These are phyloP conservation scores for Monoplex corrugatus DNA, from an alignment of 2,888 invertebrate genomes.

Conservation along the genomic window DNA sequence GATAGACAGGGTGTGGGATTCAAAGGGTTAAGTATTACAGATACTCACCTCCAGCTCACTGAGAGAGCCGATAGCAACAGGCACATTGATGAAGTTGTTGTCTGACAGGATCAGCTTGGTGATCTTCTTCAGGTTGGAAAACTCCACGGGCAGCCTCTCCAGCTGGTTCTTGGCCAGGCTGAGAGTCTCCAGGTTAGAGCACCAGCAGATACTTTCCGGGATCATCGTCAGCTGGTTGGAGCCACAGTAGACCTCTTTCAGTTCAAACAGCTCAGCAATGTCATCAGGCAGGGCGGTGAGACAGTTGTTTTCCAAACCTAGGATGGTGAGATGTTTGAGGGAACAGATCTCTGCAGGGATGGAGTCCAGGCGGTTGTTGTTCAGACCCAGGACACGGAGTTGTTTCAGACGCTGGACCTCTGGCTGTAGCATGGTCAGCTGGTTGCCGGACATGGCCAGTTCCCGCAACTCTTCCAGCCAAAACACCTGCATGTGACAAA, in stretches of 20 bases:
- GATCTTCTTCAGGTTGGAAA: constrained; percentile 73
- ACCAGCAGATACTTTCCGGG: constrained; percentile 76
- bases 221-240: constrained; percentile 71
- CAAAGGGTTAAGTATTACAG: too few relatives aligned
- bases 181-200: constrained; percentile 62
- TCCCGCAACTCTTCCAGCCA: constrained; percentile 73
- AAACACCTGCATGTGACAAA: constrained; percentile 60
- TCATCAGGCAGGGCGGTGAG: constrained; percentile 69
- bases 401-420: constrained; percentile 69
- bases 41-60: constrained; percentile 61
- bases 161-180: constrained; percentile 75
- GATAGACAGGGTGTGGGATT: too few relatives aligned
- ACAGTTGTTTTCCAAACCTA: constrained; percentile 74
- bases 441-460: constrained; percentile 76
- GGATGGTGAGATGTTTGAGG: constrained; percentile 67
- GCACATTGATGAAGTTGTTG: constrained; percentile 68
- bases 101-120: constrained; percentile 72
- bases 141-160: constrained; percentile 74
- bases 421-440: constrained; percentile 68
- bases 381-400: constrained; percentile 73
- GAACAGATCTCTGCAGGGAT: constrained; percentile 73
- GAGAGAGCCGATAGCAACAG: constrained; percentile 70
- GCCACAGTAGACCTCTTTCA: constrained; percentile 76
- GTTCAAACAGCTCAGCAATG: constrained; percentile 73
- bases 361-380: constrained; percentile 71